Percentiles rank a stretch among this genome's conserved stretches.
phyloP scores from a whole-genome alignment of 2,888 invertebrate genomes.

The Parnassius apollo region DNA sequence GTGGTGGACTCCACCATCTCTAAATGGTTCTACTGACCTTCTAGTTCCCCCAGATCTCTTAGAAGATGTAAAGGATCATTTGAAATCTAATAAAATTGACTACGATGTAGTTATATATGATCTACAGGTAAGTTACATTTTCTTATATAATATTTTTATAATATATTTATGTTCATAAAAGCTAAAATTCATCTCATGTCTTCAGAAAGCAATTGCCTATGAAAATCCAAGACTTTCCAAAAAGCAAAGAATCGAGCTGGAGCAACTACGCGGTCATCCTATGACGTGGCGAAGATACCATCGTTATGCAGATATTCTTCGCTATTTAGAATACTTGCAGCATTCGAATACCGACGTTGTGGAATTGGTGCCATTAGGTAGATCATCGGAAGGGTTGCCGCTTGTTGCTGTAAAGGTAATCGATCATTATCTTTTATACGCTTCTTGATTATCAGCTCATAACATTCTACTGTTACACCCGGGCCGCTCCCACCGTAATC shows the following conservation, averaged over 20 bases:
- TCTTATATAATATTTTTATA: conserved; percentile 12
- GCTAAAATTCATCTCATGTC: conserved; percentile 10
- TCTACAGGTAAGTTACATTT: conserved; percentile 78
- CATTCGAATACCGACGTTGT: conserved; percentile 83
- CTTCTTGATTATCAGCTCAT: background rate
- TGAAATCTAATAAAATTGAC: conserved; percentile 82
- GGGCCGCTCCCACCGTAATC: no score
- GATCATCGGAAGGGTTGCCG: conserved; percentile 86
- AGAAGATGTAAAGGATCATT: conserved; percentile 79
- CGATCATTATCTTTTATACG: background rate
- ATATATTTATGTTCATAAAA: conserved; percentile 6
- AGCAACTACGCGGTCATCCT: conserved; percentile 81
- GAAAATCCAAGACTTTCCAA: conserved; percentile 85
- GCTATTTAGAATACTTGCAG: conserved; percentile 85
- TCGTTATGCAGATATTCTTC: conserved; percentile 85
- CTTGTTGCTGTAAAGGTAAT: conserved; percentile 85
- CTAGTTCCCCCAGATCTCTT: conserved; percentile 86
- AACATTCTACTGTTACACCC: conserved; percentile 2
- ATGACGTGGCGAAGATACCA: conserved; percentile 88
- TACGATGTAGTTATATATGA: conserved; percentile 86
- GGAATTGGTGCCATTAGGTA: conserved; percentile 86
- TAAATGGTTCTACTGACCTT: conserved; percentile 84
- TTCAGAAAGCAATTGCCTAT: conserved; percentile 83
- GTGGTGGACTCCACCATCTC: conserved; percentile 76
- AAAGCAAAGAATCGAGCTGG: conserved; percentile 81